phyloP scores from a whole-genome alignment of 1,140 invertebrate species.

The Rhizoglyphus robini region DNA sequence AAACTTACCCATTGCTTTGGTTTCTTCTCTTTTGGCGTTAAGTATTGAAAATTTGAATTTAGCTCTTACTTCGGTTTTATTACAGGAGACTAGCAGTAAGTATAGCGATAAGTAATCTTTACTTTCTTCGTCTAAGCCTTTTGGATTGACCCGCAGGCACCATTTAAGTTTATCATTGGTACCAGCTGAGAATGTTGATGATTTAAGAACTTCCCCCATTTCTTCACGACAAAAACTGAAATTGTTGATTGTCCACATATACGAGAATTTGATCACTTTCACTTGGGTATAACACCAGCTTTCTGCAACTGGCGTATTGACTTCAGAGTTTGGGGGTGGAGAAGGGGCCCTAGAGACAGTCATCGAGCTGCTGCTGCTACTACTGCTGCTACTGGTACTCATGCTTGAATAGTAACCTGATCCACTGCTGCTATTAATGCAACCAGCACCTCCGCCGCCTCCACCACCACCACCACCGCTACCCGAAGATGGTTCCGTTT shows the following conservation, averaged over 20 bases:
- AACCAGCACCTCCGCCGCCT: background rate
- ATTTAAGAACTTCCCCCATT: constrained; percentile 99
- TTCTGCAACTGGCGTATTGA: constrained; percentile 27
- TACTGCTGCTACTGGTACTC: constrained; percentile 6
- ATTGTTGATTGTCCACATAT: constrained; percentile 99
- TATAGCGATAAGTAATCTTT: constrained; percentile 99
- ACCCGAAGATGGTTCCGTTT: constrained; percentile 13
- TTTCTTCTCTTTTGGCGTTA: constrained; percentile 98
- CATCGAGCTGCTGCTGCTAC: constrained; percentile 17
- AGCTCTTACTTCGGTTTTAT: constrained; percentile 97
- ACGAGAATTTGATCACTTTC: constrained; percentile 99
- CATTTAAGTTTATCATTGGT: constrained; percentile 99
- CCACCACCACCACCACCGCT: background rate
- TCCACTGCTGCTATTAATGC: constrained; percentile 4
- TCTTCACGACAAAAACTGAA: constrained; percentile 99
- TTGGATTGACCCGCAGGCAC: constrained; percentile 98
- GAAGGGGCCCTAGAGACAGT: constrained; percentile 26
- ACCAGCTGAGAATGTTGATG: constrained; percentile 96
- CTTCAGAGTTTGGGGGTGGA: constrained; percentile 22
- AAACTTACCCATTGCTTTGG: constrained; percentile 86
- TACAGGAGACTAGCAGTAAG: constrained; percentile 93
- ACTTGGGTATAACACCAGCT: constrained; percentile 51
- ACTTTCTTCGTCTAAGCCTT: constrained; percentile 97
- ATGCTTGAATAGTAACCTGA: background rate
- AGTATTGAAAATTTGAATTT: constrained; percentile 99